phyloP scores from a whole-genome alignment of 2,888 invertebrate genomes.

The Drosophila pseudotalamancana region DNA sequence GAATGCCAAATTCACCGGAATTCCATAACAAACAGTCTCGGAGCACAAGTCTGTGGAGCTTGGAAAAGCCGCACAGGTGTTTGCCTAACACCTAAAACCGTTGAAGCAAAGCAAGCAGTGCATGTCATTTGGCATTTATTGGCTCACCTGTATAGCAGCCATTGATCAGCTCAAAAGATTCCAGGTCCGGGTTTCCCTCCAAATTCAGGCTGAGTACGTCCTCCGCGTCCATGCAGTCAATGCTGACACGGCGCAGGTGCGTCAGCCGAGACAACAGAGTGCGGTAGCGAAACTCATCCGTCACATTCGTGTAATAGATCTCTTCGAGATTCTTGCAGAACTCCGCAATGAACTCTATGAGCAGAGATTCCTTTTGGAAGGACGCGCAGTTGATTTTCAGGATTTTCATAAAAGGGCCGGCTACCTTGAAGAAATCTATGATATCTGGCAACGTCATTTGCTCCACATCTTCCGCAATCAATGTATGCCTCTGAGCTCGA shows the following conservation, averaged over 20 bases:
- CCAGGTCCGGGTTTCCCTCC: slow-evolving; percentile 43
- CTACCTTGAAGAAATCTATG: slow-evolving; percentile 59
- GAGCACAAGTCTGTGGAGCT: slow-evolving; percentile 49
- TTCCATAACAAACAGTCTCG: slow-evolving; percentile 69
- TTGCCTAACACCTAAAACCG: slow-evolving; percentile 38
- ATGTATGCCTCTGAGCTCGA: slow-evolving; percentile 10
- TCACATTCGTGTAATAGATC: slow-evolving; percentile 56
- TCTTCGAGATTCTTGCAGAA: slow-evolving; percentile 60
- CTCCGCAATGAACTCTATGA: slow-evolving; percentile 61
- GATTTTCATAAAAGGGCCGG: slow-evolving; percentile 47
- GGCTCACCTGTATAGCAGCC: slow-evolving; percentile 66
- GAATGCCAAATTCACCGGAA: slow-evolving; percentile 64
- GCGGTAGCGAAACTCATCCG: slow-evolving; percentile 60
- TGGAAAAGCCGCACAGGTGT: slow-evolving; percentile 55
- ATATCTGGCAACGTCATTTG: slow-evolving; percentile 56
- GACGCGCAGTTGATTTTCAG: slow-evolving; percentile 47
- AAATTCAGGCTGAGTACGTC: slow-evolving; percentile 62
- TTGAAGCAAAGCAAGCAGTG: background rate
- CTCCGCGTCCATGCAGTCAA: slow-evolving; percentile 64
- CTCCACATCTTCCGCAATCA: slow-evolving; percentile 55
- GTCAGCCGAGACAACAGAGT: slow-evolving; percentile 42
- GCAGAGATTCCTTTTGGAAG: slow-evolving; percentile 59
- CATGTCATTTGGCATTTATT: background rate
- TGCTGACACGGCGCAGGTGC: slow-evolving; percentile 38
- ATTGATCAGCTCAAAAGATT: slow-evolving; percentile 58